Conservation (phyloP, 2,888 invertebrate species). For the Philaethria dido region DNA sequence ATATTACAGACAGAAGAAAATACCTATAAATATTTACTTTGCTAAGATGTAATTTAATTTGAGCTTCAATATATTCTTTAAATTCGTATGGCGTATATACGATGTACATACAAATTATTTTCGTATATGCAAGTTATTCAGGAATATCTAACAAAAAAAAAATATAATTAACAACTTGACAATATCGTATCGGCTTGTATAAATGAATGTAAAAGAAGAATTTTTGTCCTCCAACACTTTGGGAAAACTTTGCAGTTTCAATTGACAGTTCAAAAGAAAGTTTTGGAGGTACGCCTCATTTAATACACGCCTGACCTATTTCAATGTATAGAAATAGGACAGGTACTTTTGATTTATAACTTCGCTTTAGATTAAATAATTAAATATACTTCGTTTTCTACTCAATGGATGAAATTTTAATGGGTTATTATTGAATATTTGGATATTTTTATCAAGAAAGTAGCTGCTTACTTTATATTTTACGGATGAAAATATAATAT, state of each 20-base stretch:
- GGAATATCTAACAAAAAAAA: background rate
- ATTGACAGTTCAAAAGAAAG: constrained; percentile 71
- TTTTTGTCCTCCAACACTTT: constrained; percentile 47
- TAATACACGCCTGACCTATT: constrained; percentile 56
- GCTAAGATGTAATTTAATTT: too few relatives aligned
- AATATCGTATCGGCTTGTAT: background rate
- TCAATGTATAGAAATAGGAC: constrained; percentile 42
- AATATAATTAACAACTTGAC: background rate
- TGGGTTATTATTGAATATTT: background rate
- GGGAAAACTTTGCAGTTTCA: constrained; percentile 68
- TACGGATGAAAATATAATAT: too few relatives aligned
- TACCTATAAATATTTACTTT: too few relatives aligned
- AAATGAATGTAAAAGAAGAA: constrained; percentile 9
- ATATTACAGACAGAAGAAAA: too few relatives aligned
- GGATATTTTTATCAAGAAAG: too few relatives aligned
- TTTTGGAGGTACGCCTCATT: constrained; percentile 58
- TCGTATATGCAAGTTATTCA: too few relatives aligned
- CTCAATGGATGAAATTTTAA: background rate
- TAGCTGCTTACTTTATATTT: too few relatives aligned
- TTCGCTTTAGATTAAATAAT: constrained; percentile 27
- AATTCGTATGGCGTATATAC: too few relatives aligned
- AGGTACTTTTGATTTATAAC: constrained; percentile 31
- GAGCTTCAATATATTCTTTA: too few relatives aligned
- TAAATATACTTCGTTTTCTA: constrained; percentile 6
- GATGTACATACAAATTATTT: too few relatives aligned